Conservation (phyloP, 2,113 vertebrate species). For the Elaphurus davidianus region DNA sequence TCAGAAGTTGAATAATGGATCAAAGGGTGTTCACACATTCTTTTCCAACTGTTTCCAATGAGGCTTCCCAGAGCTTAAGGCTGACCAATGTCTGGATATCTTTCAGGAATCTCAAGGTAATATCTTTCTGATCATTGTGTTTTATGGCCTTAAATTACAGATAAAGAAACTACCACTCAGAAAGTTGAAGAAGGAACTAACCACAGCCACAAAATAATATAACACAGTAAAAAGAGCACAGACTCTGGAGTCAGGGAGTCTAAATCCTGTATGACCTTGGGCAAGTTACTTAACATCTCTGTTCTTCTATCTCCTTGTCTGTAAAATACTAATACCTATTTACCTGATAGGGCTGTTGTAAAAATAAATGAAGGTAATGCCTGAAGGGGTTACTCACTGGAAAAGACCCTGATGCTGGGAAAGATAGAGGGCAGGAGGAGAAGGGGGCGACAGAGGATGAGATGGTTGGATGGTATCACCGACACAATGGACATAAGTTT, state of each 20-base stretch:
- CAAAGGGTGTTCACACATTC: background rate
- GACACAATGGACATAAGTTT: background rate
- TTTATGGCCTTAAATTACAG: background rate
- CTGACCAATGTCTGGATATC: background rate
- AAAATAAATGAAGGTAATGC: background rate
- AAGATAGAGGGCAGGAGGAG: background rate
- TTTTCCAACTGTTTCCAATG: background rate
- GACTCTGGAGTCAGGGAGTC: background rate
- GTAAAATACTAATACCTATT: background rate
- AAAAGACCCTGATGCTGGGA: background rate
- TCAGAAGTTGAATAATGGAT: background rate
- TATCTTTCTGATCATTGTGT: background rate
- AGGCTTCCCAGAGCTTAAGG: background rate
- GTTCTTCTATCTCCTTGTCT: background rate
- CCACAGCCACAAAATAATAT: background rate
- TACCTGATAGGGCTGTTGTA: background rate
- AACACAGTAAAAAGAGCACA: background rate
- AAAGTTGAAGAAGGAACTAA: background rate
- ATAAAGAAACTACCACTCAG: background rate
- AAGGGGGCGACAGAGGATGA: background rate
- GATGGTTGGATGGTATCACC: background rate
- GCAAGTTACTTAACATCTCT: slow-evolving; percentile 1
- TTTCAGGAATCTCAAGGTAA: background rate
- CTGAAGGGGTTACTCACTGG: background rate
- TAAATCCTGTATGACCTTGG: background rate